phyloP scores from a whole-genome alignment of 2,113 vertebrate genomes.

The Ondatra zibethicus region DNA sequence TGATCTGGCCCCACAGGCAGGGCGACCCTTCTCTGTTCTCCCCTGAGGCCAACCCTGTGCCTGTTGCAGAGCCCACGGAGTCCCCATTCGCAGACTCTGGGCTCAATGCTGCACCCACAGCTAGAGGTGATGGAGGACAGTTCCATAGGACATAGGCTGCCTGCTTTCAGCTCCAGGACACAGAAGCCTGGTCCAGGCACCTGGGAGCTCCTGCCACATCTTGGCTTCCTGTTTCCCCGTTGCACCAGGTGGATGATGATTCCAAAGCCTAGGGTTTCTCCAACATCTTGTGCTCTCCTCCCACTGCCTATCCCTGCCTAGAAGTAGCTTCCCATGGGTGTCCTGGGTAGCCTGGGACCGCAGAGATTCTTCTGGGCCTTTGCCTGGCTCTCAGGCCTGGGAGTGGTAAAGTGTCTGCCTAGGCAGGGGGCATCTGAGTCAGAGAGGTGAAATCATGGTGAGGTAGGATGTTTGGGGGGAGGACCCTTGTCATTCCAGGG shows the following conservation, averaged over 20 bases:
- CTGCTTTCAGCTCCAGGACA: neutral
- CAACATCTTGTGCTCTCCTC: fast-evolving
- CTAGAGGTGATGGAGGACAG: neutral
- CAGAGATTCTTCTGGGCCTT: neutral
- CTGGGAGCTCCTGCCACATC: neutral
- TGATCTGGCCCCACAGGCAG: slow-evolving; percentile 84
- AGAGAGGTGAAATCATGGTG: neutral
- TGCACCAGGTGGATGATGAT: neutral
- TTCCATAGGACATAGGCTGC: neutral
- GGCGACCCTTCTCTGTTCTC: neutral
- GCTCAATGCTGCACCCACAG: neutral
- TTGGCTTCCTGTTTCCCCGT: too few species aligned
- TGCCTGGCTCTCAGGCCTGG: too few species aligned
- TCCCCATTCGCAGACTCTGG: neutral
- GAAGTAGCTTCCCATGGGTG: too few species aligned
- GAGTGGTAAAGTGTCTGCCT: fast-evolving
- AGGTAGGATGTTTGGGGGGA: too few species aligned
- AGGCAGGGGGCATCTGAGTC: too few species aligned
- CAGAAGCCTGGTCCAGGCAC: too few species aligned
- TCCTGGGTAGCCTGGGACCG: too few species aligned
- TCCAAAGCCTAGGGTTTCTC: neutral
- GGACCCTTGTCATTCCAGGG: neutral
- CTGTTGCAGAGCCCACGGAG: neutral
- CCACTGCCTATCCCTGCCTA: too few species aligned
- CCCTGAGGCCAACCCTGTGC: neutral